These are phyloP conservation scores for Rhodinocichla rosea DNA, from an alignment of 2,113 vertebrate genomes.

Conservation along the genomic window DNA sequence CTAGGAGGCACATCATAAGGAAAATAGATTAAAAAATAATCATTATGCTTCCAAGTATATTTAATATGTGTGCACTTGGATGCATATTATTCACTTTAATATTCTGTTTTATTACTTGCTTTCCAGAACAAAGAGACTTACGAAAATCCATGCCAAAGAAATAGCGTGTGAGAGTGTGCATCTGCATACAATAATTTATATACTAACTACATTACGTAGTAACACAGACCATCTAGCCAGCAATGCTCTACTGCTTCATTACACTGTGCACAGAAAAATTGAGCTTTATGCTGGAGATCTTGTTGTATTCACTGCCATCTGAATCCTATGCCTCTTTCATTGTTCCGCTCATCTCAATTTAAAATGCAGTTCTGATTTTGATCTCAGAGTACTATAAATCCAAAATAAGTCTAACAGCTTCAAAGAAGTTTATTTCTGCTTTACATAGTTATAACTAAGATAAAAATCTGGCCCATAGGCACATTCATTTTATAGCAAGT, in stretches of 20 bases:
- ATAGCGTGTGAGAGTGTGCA: neutral
- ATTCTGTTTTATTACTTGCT: neutral
- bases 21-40: neutral
- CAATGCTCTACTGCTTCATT: neutral
- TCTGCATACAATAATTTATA: conserved; percentile 17
- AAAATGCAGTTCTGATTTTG: neutral
- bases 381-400: conserved; percentile 21
- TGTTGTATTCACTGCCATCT: neutral
- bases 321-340: neutral
- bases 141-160: neutral
- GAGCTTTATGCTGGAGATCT: neutral
- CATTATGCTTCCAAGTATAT: neutral
- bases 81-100: neutral
- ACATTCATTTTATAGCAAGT: conserved; percentile 29
- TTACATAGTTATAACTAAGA: conserved; percentile 40
- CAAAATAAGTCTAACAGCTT: conserved; percentile 7
- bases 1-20: neutral
- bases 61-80: neutral
- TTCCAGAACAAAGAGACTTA: conserved; percentile 20
- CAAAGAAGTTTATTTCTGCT: conserved; percentile 43
- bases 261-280: neutral
- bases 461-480: conserved; percentile 39
- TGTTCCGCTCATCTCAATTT: conserved; percentile 29
- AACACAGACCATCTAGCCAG: neutral
- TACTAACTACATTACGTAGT: neutral